These are phyloP conservation scores for Scylla paramamosain DNA, from an alignment of 1,140 invertebrate genomes.

Conservation along the genomic window DNA sequence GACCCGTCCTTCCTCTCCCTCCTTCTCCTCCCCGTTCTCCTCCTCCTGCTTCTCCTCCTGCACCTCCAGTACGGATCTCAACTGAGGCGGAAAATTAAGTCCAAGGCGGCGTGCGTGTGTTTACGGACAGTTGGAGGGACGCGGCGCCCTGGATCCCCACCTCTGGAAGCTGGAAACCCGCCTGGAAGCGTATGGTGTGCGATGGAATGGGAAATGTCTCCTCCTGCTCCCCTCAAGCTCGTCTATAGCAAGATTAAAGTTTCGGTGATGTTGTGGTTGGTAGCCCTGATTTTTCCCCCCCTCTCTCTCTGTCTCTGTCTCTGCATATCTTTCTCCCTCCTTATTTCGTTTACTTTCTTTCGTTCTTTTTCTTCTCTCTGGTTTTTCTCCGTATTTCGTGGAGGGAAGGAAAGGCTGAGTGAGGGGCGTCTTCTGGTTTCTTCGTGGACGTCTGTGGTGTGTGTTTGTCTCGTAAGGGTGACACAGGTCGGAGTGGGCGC, in stretches of 20 bases:
- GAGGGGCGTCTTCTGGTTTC: too few species aligned
- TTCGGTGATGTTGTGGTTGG: background rate
- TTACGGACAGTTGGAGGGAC: slow-evolving; percentile 63
- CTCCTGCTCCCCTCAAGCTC: background rate
- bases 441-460: too few species aligned
- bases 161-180: slow-evolving; percentile 53
- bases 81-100: slow-evolving; percentile 75
- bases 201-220: slow-evolving; percentile 49
- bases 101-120: slow-evolving; percentile 72
- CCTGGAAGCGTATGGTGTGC: slow-evolving; percentile 42
- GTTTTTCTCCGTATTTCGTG: too few species aligned
- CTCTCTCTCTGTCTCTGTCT: slow-evolving; percentile 40
- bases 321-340: background rate
- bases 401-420: too few species aligned
- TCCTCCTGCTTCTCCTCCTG: background rate
- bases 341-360: background rate
- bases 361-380: too few species aligned
- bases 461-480: too few species aligned
- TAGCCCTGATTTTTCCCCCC: background rate
- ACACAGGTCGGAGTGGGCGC: too few species aligned
- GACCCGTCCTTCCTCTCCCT: background rate
- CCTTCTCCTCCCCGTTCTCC: background rate
- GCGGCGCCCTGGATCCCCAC: slow-evolving; percentile 6
- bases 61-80: slow-evolving; percentile 68
- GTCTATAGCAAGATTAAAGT: background rate